Evolutionary conservation across 2,888 invertebrate genomes (phyloP), one percentile per base, ranked within the genome.

Genomic region (Dryobota labecula): DNA sequence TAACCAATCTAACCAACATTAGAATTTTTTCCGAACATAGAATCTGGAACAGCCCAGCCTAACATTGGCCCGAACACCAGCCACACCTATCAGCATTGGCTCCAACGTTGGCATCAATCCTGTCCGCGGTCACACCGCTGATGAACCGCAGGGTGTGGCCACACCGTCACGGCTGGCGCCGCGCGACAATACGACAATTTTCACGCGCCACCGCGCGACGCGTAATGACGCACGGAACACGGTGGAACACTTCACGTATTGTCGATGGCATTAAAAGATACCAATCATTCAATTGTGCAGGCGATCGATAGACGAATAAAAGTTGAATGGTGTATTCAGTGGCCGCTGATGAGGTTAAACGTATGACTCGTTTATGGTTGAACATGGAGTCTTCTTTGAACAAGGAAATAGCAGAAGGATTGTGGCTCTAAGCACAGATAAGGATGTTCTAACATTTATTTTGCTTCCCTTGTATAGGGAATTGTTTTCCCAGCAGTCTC

Each of bases 171-270:
- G 90, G 82, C 76, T 70, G 70, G 76, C 85, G 90, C 80, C 77
- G 87, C 85, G 86, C 86, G 85, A 90, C 91, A 91, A 91, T 92
- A 83, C 87, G 78, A 75, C 87, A 71, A 78, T 88, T 86, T 89
- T 90, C 90, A 90, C 91, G 92, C 90, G 85, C 83, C 87, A 88
- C 69, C 87, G 84, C 81, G 81, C 84, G 84, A 63, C 85, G 51
- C 76, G 61, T 82, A 82, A 86, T 86, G 79, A 86, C 85, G 83
- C 84, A 77, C 70, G 66, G 75, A 73, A 65, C 78, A 73, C 81
- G 65, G 77, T 78, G 76, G 80, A 75, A 87, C 86, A 88, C 87
- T 85, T 87, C 76, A 73, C 74, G 60, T 86, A 78, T 86, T 85
- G 84, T 84, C 58, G 68, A 56, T 69, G 70, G 76, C 69, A 86